Evolutionary conservation across 2,888 invertebrate genomes (phyloP).

Genomic region (Zhengitettix transpicula): DNA sequence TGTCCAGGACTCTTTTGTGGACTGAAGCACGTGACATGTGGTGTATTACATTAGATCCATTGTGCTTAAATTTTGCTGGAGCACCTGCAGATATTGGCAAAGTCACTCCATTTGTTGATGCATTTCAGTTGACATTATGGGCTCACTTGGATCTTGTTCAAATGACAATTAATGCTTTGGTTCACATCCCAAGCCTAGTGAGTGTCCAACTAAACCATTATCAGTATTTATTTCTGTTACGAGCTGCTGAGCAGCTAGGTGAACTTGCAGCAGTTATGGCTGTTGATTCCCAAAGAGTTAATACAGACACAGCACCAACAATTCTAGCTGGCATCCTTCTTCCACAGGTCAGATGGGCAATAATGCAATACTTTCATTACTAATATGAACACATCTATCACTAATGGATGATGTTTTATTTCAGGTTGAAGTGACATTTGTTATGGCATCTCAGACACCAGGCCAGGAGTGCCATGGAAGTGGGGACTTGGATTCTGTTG

Average conservation of each 20-base stretch:
- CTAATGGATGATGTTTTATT: neutral
- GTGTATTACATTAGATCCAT: constrained; percentile 71
- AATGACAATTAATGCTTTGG: neutral
- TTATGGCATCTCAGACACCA: constrained; percentile 68
- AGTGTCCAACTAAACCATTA: constrained; percentile 87
- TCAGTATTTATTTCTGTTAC: constrained; percentile 75
- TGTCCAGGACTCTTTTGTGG: constrained; percentile 44
- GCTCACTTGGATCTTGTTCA: constrained; percentile 29
- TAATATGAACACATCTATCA: no score
- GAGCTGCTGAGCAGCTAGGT: constrained; percentile 63
- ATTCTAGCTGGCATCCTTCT: constrained; percentile 46
- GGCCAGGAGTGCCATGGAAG: constrained; percentile 67
- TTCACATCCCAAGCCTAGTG: constrained; percentile 22
- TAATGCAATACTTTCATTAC: neutral
- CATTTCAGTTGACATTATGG: constrained; percentile 80
- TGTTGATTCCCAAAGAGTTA: constrained; percentile 57
- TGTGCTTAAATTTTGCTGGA: constrained; percentile 86
- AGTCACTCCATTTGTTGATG: constrained; percentile 59
- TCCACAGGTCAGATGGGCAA: constrained; percentile 41
- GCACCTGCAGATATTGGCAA: constrained; percentile 50
- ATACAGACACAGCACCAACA: constrained; percentile 18
- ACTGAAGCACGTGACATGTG: constrained; percentile 75
- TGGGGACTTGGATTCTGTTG: constrained; percentile 68
- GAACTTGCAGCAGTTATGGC: constrained; percentile 64
- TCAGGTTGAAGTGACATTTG: constrained; percentile 59